Evolutionary conservation across 2,113 vertebrate species (phyloP).

Genomic region (Toxotes jaculatrix): DNA sequence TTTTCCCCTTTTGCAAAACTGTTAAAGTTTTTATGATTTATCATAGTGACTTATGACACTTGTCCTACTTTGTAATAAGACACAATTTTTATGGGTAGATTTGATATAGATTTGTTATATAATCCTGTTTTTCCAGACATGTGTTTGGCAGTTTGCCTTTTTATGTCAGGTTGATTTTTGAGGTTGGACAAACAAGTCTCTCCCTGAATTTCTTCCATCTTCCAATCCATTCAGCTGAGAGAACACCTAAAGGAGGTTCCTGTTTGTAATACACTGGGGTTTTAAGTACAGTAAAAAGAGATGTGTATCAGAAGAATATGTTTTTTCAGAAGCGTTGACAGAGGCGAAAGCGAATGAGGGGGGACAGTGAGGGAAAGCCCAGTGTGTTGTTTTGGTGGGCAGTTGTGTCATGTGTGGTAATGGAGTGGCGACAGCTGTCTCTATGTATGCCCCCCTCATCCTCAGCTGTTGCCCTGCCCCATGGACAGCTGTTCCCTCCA

Average conservation of each 20-base stretch:
- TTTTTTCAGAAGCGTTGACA: conserved; percentile 27
- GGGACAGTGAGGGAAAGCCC: conserved; percentile 69
- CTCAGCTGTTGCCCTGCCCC: conserved; percentile 95
- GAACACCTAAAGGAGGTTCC: not conserved
- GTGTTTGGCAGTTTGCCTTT: conserved; percentile 32
- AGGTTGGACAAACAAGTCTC: not conserved
- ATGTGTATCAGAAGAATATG: conserved; percentile 5
- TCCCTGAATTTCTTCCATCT: not conserved
- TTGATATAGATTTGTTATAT: conserved; percentile 41
- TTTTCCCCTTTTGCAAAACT: conserved; percentile 14
- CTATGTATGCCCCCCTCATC: conserved; percentile 84
- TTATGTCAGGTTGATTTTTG: conserved; percentile 17
- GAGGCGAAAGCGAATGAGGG: conserved; percentile 41
- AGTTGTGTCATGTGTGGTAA: conserved; percentile 83
- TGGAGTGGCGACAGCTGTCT: conserved; percentile 89
- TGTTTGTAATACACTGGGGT: not conserved
- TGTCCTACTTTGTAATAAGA: conserved; percentile 37
- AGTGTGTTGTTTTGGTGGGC: conserved; percentile 70
- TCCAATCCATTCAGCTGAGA: not conserved
- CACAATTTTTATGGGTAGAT: conserved; percentile 33
- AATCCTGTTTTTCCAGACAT: conserved; percentile 39
- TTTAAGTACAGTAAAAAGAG: conserved; percentile 13
- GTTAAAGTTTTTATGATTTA: conserved; percentile 30
- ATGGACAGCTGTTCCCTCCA: conserved; percentile 91
- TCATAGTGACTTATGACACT: conserved; percentile 22